Evolutionary conservation across 2,888 invertebrate species (phyloP).

Genomic region (Allygus modestus): DNA sequence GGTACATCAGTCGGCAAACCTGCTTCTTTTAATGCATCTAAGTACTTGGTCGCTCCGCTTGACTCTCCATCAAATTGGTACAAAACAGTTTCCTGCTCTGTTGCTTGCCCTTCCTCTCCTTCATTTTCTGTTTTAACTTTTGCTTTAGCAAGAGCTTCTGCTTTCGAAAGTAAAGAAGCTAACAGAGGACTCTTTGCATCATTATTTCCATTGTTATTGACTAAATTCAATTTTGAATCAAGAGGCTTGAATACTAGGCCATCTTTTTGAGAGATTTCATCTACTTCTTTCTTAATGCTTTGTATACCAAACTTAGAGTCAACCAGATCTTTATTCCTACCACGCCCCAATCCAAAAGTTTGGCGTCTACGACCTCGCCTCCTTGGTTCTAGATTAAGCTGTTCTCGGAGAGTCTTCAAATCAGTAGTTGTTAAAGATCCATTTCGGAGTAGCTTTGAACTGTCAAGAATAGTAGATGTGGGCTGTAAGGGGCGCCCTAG

Average conservation of each 20-base stretch:
- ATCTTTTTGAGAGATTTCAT: conserved; percentile 72
- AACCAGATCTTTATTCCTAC: conserved; percentile 73
- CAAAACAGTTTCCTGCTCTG: conserved; percentile 59
- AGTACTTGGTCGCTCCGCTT: conserved; percentile 68
- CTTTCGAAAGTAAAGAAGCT: conserved; percentile 76
- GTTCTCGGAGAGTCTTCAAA: conserved; percentile 45
- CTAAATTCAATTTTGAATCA: conserved; percentile 57
- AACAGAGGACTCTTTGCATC: conserved; percentile 68
- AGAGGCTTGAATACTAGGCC: conserved; percentile 68
- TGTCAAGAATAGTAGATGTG: neutral
- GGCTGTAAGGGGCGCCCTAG: conserved; percentile 33
- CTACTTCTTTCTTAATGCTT: conserved; percentile 75
- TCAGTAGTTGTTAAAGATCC: conserved; percentile 55
- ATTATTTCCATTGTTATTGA: conserved; percentile 63
- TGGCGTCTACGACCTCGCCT: conserved; percentile 68
- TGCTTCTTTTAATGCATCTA: conserved; percentile 72
- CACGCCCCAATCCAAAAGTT: conserved; percentile 42
- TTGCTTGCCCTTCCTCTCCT: conserved; percentile 27
- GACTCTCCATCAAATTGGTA: conserved; percentile 63
- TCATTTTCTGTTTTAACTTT: conserved; percentile 62
- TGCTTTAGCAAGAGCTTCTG: conserved; percentile 75
- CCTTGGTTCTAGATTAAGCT: conserved; percentile 63
- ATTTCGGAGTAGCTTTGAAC: conserved; percentile 49
- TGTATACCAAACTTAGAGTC: conserved; percentile 75
- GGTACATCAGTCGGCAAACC: conserved; percentile 75